Evolutionary conservation across 2,113 vertebrate genomes (phyloP).

Genomic region (Spea multiplicata): DNA sequence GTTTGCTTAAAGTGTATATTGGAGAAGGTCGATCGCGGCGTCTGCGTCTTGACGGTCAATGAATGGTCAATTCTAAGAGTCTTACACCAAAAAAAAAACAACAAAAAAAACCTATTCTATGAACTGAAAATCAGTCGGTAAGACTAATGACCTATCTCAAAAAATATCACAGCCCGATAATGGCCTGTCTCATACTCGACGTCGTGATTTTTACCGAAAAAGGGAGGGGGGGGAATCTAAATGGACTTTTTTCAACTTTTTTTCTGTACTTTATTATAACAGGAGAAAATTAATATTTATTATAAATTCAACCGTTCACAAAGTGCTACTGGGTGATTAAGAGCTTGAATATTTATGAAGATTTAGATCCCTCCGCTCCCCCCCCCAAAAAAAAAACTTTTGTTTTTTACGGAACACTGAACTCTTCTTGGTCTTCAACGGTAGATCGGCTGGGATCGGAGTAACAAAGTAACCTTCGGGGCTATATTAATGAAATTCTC

Average conservation of each 20-base stretch:
- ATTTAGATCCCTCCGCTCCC: neutral
- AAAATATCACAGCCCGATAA: neutral
- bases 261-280: too few species aligned
- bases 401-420: neutral
- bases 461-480: neutral
- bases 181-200: neutral
- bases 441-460: neutral
- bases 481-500: neutral
- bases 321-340: neutral
- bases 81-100: neutral
- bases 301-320: neutral
- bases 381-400: neutral
- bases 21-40: constrained; percentile 18
- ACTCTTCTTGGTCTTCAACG: neutral
- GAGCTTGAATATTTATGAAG: neutral
- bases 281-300: too few species aligned
- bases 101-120: neutral
- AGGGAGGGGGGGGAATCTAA: too few species aligned
- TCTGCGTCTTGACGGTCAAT: neutral
- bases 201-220: too few species aligned
- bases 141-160: neutral
- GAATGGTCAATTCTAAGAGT: constrained; percentile 15
- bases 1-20: constrained; percentile 22
- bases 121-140: neutral
- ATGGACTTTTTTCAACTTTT: too few species aligned